These are phyloP conservation scores for Pao palembangensis DNA, from an alignment of 2,113 vertebrate genomes.

Conservation along the genomic window DNA sequence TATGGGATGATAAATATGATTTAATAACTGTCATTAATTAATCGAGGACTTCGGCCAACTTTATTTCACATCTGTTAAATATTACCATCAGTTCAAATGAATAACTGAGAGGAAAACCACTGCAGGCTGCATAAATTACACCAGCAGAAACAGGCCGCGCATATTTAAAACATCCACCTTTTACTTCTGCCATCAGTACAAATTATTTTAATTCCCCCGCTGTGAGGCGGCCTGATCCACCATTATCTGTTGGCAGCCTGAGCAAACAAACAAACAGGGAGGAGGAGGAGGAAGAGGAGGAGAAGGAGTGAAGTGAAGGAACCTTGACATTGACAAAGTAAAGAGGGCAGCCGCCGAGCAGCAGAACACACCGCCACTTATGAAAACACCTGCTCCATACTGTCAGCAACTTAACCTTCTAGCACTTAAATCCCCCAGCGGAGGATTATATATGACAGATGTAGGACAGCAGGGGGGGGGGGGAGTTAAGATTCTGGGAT, in stretches of 20 bases:
- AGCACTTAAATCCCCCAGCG: slow-evolving; percentile 49
- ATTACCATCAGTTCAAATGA: slow-evolving; percentile 14
- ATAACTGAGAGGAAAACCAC: neutral
- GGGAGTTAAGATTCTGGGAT: slow-evolving; percentile 3
- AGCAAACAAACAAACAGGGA: slow-evolving; percentile 33
- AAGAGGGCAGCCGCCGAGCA: slow-evolving; percentile 37
- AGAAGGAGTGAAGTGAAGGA: slow-evolving; percentile 12
- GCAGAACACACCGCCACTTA: slow-evolving; percentile 47
- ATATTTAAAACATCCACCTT: neutral
- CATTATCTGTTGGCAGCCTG: slow-evolving; percentile 21
- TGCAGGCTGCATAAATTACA: no score
- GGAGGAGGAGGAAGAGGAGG: slow-evolving; percentile 20
- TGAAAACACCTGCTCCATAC: slow-evolving; percentile 64
- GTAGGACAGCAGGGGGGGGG: slow-evolving; percentile 27
- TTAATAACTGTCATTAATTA: slow-evolving; percentile 36
- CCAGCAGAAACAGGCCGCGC: neutral
- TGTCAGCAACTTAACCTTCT: slow-evolving; percentile 63
- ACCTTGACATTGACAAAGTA: slow-evolving; percentile 66
- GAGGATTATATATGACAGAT: slow-evolving; percentile 54
- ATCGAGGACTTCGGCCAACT: neutral
- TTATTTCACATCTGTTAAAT: slow-evolving; percentile 12
- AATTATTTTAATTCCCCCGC: no score
- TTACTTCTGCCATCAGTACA: no score
- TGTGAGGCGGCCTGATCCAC: no score
- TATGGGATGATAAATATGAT: slow-evolving; percentile 26